These are phyloP conservation scores for Candoia aspera DNA, from an alignment of 2,113 vertebrate species.

Conservation along the genomic window DNA sequence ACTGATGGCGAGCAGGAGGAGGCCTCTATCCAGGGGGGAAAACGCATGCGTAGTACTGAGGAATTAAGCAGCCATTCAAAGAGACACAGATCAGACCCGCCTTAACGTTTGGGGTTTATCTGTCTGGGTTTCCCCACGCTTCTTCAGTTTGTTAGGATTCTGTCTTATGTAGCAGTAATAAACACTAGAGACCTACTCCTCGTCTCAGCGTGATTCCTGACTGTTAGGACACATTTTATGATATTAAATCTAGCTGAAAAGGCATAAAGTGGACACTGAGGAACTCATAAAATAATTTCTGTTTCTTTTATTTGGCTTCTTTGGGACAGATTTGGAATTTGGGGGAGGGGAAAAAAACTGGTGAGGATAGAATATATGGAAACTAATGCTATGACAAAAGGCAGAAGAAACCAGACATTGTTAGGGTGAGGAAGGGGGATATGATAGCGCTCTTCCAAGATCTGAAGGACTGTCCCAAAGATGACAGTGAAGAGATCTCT, in stretches of 20 bases:
- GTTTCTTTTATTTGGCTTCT: neutral
- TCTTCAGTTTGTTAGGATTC: too few species aligned
- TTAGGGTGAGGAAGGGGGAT: neutral
- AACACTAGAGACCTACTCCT: too few species aligned
- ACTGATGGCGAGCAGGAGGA: too few species aligned
- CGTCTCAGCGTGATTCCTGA: too few species aligned
- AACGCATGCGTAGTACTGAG: too few species aligned
- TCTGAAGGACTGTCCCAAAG: neutral
- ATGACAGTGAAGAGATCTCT: neutral
- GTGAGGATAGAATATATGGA: neutral
- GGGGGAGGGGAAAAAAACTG: neutral
- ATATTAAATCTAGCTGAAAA: neutral
- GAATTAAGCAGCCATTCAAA: too few species aligned
- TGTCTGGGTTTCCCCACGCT: too few species aligned
- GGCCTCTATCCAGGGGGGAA: too few species aligned
- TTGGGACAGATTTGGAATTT: neutral
- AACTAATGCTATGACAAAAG: neutral
- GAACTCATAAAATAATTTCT: neutral
- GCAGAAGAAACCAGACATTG: neutral
- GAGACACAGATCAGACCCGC: too few species aligned
- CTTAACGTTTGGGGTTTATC: too few species aligned
- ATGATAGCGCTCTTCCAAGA: neutral
- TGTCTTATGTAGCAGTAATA: too few species aligned
- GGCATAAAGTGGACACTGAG: neutral
- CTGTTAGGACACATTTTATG: too few species aligned